These are phyloP conservation scores for Coptotermes formosanus DNA, from an alignment of 1,140 invertebrate species.

Conservation along the genomic window DNA sequence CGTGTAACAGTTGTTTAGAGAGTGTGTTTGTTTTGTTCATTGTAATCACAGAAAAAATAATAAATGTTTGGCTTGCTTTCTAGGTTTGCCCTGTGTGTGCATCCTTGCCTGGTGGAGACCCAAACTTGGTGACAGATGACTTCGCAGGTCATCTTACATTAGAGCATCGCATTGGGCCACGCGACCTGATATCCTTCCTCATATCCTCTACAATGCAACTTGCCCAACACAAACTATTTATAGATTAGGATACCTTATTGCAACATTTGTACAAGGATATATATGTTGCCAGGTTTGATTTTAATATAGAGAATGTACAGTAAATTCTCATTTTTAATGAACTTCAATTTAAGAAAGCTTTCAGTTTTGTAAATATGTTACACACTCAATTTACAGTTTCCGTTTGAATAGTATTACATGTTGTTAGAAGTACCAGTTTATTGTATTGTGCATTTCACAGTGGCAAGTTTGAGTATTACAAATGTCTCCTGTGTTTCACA, in stretches of 20 bases:
- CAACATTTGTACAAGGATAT: no score
- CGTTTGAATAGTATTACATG: no score
- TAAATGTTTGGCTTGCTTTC: conserved; percentile 32
- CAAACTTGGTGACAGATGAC: conserved; percentile 96
- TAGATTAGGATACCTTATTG: conserved; percentile 13
- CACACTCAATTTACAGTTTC: no score
- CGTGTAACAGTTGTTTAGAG: background rate
- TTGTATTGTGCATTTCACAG: no score
- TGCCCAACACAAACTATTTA: conserved; percentile 35
- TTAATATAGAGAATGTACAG: background rate
- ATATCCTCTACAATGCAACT: conserved; percentile 59
- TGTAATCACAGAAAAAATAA: background rate
- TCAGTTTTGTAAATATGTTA: no score
- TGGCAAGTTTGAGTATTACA: no score
- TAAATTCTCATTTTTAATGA: background rate
- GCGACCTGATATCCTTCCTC: conserved; percentile 84
- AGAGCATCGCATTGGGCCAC: conserved; percentile 85
- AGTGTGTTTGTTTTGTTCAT: background rate
- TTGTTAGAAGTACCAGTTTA: no score
- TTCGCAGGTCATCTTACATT: conserved; percentile 93
- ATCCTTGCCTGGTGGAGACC: conserved; percentile 90
- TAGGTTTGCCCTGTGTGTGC: conserved; percentile 95
- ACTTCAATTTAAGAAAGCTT: background rate
- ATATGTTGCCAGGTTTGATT: background rate
- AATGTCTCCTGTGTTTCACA: no score